Base-by-base conservation (phyloP, 2,888 invertebrate genomes). In the Drosophila mimica region DNA sequence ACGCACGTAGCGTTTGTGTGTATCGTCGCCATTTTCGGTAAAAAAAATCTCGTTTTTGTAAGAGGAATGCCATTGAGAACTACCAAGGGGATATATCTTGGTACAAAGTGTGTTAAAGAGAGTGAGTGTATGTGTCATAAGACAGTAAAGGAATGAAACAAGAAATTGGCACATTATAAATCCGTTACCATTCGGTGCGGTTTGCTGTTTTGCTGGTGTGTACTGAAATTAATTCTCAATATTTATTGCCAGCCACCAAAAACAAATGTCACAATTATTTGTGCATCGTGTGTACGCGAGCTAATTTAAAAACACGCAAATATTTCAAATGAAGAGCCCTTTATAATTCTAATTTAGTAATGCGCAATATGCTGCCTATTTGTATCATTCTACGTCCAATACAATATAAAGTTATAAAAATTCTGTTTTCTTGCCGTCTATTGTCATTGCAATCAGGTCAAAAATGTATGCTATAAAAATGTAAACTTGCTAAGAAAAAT, bases 1-100 rank as follows among this genome's bases (percentile, higher is more conserved):
- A 74, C 86, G 75, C 43, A 79, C 78, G 76, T 64, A 70, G 79
- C 74, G 83, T 76, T 76, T 81, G 81, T 87, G 72, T 73, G 78
- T 76, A 65, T 72, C 67, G 49, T 62, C 52, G 71, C 56, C 43
- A 15, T 59, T 52, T 40, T 52, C 54, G 43, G 25, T 52, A 46
- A 46, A 38, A 38, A 46, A 40, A 40, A 70, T 49, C 67, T 49
- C 60, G 60, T 34, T 67, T 64, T 60, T 76, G 57, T 57, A 62
- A 56, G 60, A 34, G 70, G 64, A 59, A 76, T 82, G 76, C 69
- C 62, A 79, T 58, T 49, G 46, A 66, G 74, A 62, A 68, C 34
- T 51, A 59, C 31, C 17, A 79, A 69, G 56, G 52, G 59, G 20
- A 54, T 69, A 73, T 74, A 53, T 54, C 53, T 58, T 58, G 51